Percentiles rank a stretch among this genome's conserved stretches.
Evolutionary conservation across 2,113 vertebrate species (phyloP).

Genomic region (Columba livia): DNA sequence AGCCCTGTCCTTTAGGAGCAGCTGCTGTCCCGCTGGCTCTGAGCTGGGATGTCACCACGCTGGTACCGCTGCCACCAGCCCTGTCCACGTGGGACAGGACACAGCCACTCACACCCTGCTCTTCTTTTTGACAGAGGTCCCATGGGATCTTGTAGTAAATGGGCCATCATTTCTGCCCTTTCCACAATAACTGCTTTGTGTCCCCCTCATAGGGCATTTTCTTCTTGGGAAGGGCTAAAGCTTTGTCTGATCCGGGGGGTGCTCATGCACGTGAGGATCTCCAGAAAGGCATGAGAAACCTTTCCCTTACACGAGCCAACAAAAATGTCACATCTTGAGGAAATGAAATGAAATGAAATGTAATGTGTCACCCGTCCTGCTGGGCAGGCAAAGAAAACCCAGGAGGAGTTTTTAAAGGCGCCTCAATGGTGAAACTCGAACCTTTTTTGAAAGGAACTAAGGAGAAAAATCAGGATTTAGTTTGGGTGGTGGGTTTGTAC

Average conservation of each 20-base stretch:
- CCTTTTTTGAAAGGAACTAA: background rate
- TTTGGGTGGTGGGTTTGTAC: background rate
- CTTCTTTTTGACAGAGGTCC: fast-evolving
- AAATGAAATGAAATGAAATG: constrained; percentile 13
- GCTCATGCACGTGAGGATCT: background rate
- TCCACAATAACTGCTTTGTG: background rate
- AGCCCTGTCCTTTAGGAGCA: background rate
- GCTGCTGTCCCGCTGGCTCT: background rate
- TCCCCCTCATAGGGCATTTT: background rate
- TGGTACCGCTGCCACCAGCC: background rate
- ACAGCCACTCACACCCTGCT: background rate
- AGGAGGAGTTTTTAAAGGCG: background rate
- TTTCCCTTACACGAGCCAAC: constrained; percentile 11
- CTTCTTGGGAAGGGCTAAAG: background rate
- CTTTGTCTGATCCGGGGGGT: background rate
- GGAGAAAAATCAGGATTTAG: background rate
- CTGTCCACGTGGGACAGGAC: background rate
- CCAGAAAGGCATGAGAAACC: background rate
- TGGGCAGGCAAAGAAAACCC: background rate
- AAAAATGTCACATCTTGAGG: constrained; percentile 41
- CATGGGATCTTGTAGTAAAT: background rate
- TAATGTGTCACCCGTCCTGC: background rate
- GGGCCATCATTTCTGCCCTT: background rate
- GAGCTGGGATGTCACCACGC: fast-evolving
- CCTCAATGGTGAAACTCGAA: background rate